Conservation (phyloP, 2,888 invertebrate genomes). For the Catocala sponsa region DNA sequence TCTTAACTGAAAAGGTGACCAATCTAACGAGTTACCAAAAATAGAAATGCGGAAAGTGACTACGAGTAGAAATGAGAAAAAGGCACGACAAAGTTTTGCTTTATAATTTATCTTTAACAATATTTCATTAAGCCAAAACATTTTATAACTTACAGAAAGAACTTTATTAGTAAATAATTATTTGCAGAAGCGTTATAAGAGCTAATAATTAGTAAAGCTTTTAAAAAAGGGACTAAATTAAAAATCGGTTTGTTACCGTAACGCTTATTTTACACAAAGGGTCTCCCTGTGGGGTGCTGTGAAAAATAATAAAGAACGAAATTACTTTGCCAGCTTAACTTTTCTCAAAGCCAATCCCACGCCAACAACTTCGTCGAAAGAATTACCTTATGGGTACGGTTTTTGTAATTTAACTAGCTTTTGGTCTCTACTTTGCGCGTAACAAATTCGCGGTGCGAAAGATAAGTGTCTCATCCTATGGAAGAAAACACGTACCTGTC, state of each 20-base stretch:
- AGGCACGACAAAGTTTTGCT: too few relatives aligned
- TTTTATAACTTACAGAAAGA: too few relatives aligned
- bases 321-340: conserved; percentile 70
- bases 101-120: too few relatives aligned
- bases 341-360: conserved; percentile 61
- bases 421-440: conserved; percentile 46
- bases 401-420: conserved; percentile 30
- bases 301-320: conserved; percentile 75
- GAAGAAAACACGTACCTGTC: too few relatives aligned
- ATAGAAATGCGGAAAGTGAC: too few relatives aligned
- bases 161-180: too few relatives aligned
- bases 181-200: background rate
- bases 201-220: conserved; percentile 22
- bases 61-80: too few relatives aligned
- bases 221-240: conserved; percentile 47
- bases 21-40: too few relatives aligned
- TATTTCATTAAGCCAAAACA: too few relatives aligned
- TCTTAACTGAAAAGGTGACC: too few relatives aligned
- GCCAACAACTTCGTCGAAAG: conserved; percentile 58
- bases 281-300: conserved; percentile 57
- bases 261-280: conserved; percentile 66
- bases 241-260: conserved; percentile 64
- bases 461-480: conserved; percentile 1
- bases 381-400: conserved; percentile 58
- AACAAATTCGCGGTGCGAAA: background rate